These are phyloP conservation scores for Peromyscus maniculatus DNA, from an alignment of 2,113 vertebrate genomes.

Conservation along the genomic window DNA sequence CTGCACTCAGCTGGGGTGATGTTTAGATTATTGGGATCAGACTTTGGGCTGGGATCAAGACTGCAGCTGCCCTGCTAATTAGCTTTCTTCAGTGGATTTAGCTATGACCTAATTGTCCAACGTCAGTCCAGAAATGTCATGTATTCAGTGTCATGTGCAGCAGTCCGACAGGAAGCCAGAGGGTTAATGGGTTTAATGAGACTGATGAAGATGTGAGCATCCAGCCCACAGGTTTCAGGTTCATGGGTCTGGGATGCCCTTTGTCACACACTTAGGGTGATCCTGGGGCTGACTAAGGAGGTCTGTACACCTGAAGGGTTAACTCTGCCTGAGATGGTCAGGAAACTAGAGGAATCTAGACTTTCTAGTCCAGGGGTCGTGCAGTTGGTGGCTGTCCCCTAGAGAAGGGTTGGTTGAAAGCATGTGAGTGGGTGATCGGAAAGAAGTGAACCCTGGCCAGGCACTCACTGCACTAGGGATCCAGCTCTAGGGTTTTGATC, in stretches of 20 bases:
- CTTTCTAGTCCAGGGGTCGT: background rate
- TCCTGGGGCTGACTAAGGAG: background rate
- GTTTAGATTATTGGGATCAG: background rate
- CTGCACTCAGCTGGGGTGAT: background rate
- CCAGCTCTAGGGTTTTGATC: background rate
- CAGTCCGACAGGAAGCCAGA: background rate
- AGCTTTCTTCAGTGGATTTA: background rate
- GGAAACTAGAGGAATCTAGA: background rate
- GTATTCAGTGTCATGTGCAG: background rate
- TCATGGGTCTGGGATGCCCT: background rate
- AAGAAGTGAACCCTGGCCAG: background rate
- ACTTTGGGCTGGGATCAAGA: background rate
- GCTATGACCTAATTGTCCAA: background rate
- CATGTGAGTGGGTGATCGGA: background rate
- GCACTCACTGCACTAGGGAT: background rate
- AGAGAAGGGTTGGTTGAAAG: background rate
- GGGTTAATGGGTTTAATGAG: background rate
- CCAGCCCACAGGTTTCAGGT: background rate
- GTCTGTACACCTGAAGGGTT: background rate
- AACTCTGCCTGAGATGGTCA: background rate
- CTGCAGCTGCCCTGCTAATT: background rate
- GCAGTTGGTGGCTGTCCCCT: background rate
- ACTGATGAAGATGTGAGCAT: background rate
- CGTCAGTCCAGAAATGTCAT: background rate
- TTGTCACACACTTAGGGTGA: background rate